Percentiles rank a stretch among this genome's conserved stretches.
phyloP scores from a whole-genome alignment of 1,140 invertebrate species.

The Cotesia vestalis region DNA sequence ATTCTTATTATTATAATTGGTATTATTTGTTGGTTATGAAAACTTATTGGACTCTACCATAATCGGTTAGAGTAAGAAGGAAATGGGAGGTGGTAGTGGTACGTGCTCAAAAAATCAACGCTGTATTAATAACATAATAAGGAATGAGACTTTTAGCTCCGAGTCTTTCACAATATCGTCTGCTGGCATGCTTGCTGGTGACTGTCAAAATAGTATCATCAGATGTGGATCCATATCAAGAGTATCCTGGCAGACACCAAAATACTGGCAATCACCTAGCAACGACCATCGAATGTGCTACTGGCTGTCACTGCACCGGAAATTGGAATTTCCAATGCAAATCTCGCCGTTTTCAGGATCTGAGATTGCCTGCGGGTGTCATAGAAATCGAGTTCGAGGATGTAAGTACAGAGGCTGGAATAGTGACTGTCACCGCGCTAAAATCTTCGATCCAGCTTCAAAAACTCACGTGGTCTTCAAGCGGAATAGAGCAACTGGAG shows the following conservation, averaged over 20 bases:
- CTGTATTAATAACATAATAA: constrained; percentile 51
- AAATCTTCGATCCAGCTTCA: constrained; percentile 50
- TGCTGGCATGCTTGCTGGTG: constrained; percentile 46
- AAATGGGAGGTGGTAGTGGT: constrained; percentile 49
- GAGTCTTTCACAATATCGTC: constrained; percentile 55
- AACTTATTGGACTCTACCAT: constrained; percentile 19
- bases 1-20: neutral
- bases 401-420: constrained; percentile 36
- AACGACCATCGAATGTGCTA: constrained; percentile 41
- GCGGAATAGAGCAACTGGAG: constrained; percentile 61
- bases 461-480: constrained; percentile 63
- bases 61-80: constrained; percentile 39
- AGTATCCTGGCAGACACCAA: constrained; percentile 2
- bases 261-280: neutral
- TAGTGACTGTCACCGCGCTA: constrained; percentile 49
- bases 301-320: constrained; percentile 49
- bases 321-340: constrained; percentile 44
- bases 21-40: neutral
- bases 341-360: constrained; percentile 44
- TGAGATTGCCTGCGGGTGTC: constrained; percentile 38
- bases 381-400: constrained; percentile 42
- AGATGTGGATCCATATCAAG: neutral
- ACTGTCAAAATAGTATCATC: constrained; percentile 40
- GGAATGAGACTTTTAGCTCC: constrained; percentile 60
- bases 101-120: constrained; percentile 40